A percentile compares a stretch with the other conserved stretches of the same genome.
phyloP scores from a whole-genome alignment of 1,140 invertebrate genomes.

The Drosophila mojavensis region DNA sequence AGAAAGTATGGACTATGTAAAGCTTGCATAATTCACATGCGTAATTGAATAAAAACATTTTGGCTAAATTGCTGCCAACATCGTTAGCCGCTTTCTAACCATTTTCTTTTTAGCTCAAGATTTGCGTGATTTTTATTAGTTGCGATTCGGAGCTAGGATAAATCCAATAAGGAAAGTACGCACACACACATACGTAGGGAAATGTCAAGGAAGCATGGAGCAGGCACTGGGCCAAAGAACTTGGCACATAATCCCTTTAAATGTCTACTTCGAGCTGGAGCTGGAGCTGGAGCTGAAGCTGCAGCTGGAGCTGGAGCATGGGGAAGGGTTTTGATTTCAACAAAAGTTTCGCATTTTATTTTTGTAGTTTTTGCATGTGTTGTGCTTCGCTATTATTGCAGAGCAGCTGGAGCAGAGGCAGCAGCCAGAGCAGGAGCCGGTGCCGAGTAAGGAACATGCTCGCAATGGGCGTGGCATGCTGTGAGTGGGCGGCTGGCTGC shows the following conservation, averaged over 20 bases:
- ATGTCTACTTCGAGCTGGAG: slow-evolving; percentile 19
- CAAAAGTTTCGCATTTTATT: slow-evolving; percentile 51
- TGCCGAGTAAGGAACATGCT: background rate
- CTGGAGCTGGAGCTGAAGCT: background rate
- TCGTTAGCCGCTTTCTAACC: slow-evolving; percentile 42
- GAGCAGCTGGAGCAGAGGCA: slow-evolving; percentile 9
- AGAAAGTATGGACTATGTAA: slow-evolving; percentile 24
- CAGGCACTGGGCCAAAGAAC: slow-evolving; percentile 53
- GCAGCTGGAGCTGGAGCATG: background rate
- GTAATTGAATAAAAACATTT: slow-evolving; percentile 80
- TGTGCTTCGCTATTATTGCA: slow-evolving; percentile 47
- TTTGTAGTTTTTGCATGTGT: slow-evolving; percentile 60
- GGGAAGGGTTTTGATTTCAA: slow-evolving; percentile 35
- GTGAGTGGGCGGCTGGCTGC: slow-evolving; percentile 33
- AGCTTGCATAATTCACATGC: slow-evolving; percentile 56
- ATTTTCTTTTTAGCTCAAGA: slow-evolving; percentile 56
- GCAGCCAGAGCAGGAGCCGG: too few relatives aligned
- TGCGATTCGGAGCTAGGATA: slow-evolving; percentile 62
- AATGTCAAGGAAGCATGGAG: slow-evolving; percentile 27
- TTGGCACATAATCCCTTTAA: slow-evolving; percentile 66
- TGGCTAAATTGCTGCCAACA: slow-evolving; percentile 54
- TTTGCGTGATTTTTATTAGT: slow-evolving; percentile 74
- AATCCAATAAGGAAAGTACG: slow-evolving; percentile 57
- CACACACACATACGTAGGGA: slow-evolving; percentile 13
- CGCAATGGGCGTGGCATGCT: slow-evolving; percentile 34